Base-by-base conservation (phyloP, 2,888 invertebrate species). In the Drosophila atripex region DNA sequence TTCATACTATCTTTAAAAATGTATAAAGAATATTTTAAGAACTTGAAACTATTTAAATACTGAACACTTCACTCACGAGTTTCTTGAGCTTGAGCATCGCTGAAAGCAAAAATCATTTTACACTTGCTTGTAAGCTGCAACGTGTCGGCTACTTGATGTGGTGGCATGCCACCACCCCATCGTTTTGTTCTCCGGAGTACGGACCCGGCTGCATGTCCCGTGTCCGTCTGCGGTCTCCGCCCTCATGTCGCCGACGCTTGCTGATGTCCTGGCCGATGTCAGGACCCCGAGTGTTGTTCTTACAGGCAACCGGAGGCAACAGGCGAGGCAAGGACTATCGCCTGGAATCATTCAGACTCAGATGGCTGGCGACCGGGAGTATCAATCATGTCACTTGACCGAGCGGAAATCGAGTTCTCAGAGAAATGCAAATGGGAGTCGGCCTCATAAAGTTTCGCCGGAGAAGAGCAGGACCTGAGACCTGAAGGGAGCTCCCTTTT, bases 321-420 rank as follows among this genome's bases (percentile, higher is more conserved):
- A 41, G 53, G 53, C 57, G 41, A 16, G 50, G 65, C 28, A 58
- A 47, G 60, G 46, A 47, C 60, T 32, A 45, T 51, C 45, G 66
- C 65, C 45, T n/a, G 66, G 65, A 64, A 63, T 63, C 65, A 51
- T 45, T 39, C 14, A 16, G 39, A 8, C n/a, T 50, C 61, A 43
- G 66, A 51, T 43, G 45, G 21, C 52, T n/a, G 63, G 52, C 16
- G 41, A 21, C 50, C 61, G 52, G 57, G 74, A 56, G 80, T 73
- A 85, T 85, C 84, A 85, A 85, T 88, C 84, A 88, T 86, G 84
- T 68, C 73, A 86, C 66, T 86, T 83, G 86, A 69, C 80, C 86
- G 73, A 77, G 77, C 84, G 80, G 77, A 84, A 86, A 69, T 69
- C 69, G 69, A 71, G 60, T 69, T 60, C 71, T 60, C 49, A 60